A percentile compares a stretch with the other conserved stretches of the same genome.
Conservation (phyloP, 2,888 invertebrate genomes). For the Epiperipatus broadwayi region DNA sequence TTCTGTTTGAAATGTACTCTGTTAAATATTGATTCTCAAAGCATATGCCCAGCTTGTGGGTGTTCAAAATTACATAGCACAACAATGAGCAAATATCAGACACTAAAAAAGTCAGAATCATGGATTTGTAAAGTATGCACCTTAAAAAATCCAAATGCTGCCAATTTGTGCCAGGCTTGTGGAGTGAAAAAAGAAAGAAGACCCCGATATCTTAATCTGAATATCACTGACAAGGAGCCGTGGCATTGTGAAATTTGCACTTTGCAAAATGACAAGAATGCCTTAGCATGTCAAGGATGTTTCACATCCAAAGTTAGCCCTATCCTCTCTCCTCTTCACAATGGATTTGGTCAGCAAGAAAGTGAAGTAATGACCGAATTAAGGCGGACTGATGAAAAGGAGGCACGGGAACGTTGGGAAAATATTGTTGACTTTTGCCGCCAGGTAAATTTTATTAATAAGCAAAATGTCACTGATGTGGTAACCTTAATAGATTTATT, state of each 20-base stretch:
- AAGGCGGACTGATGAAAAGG: conserved; percentile 59
- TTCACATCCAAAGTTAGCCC: conserved; percentile 11
- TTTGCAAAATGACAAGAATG: no score
- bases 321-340: conserved; percentile 24
- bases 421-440: conserved; percentile 73
- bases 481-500: no score
- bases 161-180: conserved; percentile 21
- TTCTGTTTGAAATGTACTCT: conserved; percentile 70
- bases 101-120: conserved; percentile 34
- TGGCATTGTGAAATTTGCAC: conserved; percentile 67
- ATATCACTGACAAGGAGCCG: conserved; percentile 23
- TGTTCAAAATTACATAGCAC: conserved; percentile 56
- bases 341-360: conserved; percentile 38
- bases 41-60: conserved; percentile 65
- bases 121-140: conserved; percentile 67
- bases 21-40: conserved; percentile 47
- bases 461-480: no score
- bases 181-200: no score
- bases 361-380: conserved; percentile 64
- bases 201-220: neutral
- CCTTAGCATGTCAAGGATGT: no score
- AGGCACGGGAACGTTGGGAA: conserved; percentile 74
- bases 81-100: conserved; percentile 42
- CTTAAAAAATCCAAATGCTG: conserved; percentile 28
- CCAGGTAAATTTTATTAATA: conserved; percentile 38